Conservation (phyloP, 2,113 vertebrate genomes). For the Arothron firmamentum region DNA sequence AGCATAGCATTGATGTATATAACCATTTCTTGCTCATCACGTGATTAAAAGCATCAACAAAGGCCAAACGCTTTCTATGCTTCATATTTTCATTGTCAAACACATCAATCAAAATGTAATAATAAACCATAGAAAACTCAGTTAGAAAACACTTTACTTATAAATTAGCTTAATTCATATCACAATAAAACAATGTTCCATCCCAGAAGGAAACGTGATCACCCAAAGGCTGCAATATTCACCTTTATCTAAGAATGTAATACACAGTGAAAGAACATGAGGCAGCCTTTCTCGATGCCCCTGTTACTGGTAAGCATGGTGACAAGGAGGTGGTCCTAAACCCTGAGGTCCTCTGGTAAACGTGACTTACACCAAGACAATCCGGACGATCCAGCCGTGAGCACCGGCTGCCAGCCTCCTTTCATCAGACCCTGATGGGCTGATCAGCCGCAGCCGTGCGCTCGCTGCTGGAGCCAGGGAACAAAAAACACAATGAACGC, state of each 20-base stretch:
- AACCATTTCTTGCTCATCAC: not conserved
- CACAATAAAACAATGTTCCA: conserved; percentile 60
- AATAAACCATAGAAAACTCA: conserved; percentile 1
- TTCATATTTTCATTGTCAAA: conserved; percentile 5
- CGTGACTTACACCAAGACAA: too few relatives aligned
- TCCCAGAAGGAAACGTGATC: conserved; percentile 43
- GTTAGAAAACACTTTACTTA: conserved; percentile 73
- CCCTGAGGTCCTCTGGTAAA: too few relatives aligned
- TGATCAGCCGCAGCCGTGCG: too few relatives aligned
- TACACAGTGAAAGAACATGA: conserved; percentile 56
- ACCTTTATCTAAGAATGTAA: conserved; percentile 50
- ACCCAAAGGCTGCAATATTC: conserved; percentile 58
- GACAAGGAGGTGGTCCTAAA: conserved; percentile 50
- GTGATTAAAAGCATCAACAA: conserved; percentile 66
- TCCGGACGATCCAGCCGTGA: too few relatives aligned
- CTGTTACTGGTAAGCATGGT: conserved; percentile 47
- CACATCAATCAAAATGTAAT: not conserved
- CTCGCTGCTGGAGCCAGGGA: too few relatives aligned
- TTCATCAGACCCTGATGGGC: too few relatives aligned
- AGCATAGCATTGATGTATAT: not conserved
- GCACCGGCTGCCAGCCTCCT: too few relatives aligned
- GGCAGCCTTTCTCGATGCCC: conserved; percentile 50
- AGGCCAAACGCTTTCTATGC: conserved; percentile 31
- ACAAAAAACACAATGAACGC: too few relatives aligned
- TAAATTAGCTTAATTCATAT: conserved; percentile 64